A percentile compares a stretch with the other conserved stretches of the same genome.
phyloP scores from a whole-genome alignment of 2,797 vertebrate species.

The Micropoecilia bifurca region DNA sequence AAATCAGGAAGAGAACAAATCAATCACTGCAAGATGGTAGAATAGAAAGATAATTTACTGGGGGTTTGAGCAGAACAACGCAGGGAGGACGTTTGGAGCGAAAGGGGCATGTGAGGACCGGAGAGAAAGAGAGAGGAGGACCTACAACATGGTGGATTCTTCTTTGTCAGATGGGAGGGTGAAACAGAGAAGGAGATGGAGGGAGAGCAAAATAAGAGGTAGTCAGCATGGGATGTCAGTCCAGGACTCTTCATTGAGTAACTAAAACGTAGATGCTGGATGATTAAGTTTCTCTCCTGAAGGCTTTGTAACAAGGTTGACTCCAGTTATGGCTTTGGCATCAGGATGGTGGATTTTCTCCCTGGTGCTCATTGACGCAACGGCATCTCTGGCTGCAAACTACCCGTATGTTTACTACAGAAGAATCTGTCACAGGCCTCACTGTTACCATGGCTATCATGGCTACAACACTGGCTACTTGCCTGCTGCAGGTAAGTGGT shows the following conservation, averaged over 20 bases:
- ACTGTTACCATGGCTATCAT: slow-evolving; percentile 80
- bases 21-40: slow-evolving; percentile 10
- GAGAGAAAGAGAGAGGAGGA: slow-evolving; percentile 60
- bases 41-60: slow-evolving; percentile 15
- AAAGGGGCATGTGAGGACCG: slow-evolving; percentile 19
- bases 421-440: slow-evolving; percentile 85
- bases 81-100: slow-evolving; percentile 9
- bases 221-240: slow-evolving; percentile 42
- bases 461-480: slow-evolving; percentile 67
- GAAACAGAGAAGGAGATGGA: slow-evolving; percentile 53
- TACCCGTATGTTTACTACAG: slow-evolving; percentile 81
- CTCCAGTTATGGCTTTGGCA: slow-evolving; percentile 45
- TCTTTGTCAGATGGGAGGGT: slow-evolving; percentile 63
- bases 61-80: not conserved
- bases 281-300: not conserved
- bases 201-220: slow-evolving; percentile 44
- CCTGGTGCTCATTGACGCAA: slow-evolving; percentile 47
- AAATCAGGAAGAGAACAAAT: slow-evolving; percentile 31
- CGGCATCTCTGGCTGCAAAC: slow-evolving; percentile 67
- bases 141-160: slow-evolving; percentile 57
- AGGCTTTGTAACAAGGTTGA: slow-evolving; percentile 5
- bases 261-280: slow-evolving; percentile 7
- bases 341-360: slow-evolving; percentile 51
- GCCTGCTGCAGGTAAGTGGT: slow-evolving; percentile 82
- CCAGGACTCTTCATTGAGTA: slow-evolving; percentile 21